Base-by-base conservation (phyloP, 2,888 invertebrate species). In the Chloromyia formosa region DNA sequence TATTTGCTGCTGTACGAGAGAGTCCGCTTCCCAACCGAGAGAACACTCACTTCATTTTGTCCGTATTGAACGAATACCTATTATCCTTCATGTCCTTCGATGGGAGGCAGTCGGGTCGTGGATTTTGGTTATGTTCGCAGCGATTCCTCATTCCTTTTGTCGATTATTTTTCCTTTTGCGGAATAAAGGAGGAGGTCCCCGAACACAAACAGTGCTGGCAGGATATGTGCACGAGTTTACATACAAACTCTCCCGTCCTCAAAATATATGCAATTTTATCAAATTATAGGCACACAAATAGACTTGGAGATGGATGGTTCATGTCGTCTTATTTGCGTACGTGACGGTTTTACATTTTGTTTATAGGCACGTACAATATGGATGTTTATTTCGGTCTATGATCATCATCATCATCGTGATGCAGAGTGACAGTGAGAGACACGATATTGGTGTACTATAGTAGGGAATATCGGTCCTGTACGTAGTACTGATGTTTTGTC, bases 311-410 rank as follows among this genome's bases (percentile, higher is more conserved):
- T 4, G 66, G 22, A 49, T 53, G n/a, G 66, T 22, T 14, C 66
- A 68, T 68, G 53, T 49, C 66, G 66, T 20, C 66, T 68, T 68
- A 68, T 68, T 68, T 53, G 66, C 66, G 22, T 68, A 68, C 66
- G 66, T 68, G 66, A 66, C 49, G 66, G 27, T 68, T 53, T 68
- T 53, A 68, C 66, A 68, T 68, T 68, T 68, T 68, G 49, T 68
- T 68, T 68, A 49, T 49, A 68, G 53, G 20, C 66, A 68, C 66
- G 66, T 68, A 68, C 66, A 49, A 61, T 61, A 61, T 61, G 61
- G 49, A 45, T 68, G 66, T 68, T 49, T 68, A 53, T 49, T 68
- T 22, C 49, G 23, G 42, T 20, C n/a, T n/a, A 61, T 64, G 18
- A 45, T 42, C 40, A 62, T 42, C 5, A 1, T 27, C 23, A 27